Evolutionary conservation across 2,797 vertebrate genomes (phyloP), one percentile per base, ranked within the genome.

Genomic region (Meriones psammophilus): DNA sequence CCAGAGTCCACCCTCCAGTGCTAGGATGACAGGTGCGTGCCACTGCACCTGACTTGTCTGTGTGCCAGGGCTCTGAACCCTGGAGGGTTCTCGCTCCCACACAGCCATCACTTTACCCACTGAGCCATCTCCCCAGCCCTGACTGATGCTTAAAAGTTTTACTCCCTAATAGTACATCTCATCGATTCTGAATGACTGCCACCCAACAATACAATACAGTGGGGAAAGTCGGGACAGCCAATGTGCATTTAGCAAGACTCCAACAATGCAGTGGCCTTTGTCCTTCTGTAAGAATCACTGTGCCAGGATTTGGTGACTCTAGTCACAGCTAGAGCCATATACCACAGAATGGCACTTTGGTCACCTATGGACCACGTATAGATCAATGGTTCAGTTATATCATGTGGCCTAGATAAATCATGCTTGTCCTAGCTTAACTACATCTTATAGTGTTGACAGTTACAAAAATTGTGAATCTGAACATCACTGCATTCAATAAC

Each of bases 231-330:
- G n/a, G 30, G 64, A 36, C 33, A n/a, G 74, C 12, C 46, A 56
- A 20, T 8, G 28, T 30, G 26, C 17, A 7, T 58, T 13, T 2
- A 26, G 26, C 30, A 33, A 85, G 64, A 54, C 0, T 22, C 22
- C 28, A 4, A 0, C 0, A 5, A 85, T 6, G 8, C 46, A 76
- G 28, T 1, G 8, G 36, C 39, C 56, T 0, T 0, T 28, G 33
- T 22, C 39, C 46, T n/a, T 85, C 14, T 26, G 4, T 30, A 54
- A 92, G 50, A 78, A 85, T 46, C 36, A 42, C 26, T 33, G n/a
- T 28, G 13, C 10, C 0, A 0, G 18, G 71, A 89, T 66, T 26
- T 85, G 66, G 5, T 46, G 60, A 79, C 26, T 36, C 17, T 1
- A 30, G 10, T 64, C 58, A 93, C 26, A 30, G 4, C n/a, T 8